Percentiles rank a stretch among this genome's conserved stretches.
phyloP scores from a whole-genome alignment of 2,113 vertebrate species.

The Podarcis cretensis region DNA sequence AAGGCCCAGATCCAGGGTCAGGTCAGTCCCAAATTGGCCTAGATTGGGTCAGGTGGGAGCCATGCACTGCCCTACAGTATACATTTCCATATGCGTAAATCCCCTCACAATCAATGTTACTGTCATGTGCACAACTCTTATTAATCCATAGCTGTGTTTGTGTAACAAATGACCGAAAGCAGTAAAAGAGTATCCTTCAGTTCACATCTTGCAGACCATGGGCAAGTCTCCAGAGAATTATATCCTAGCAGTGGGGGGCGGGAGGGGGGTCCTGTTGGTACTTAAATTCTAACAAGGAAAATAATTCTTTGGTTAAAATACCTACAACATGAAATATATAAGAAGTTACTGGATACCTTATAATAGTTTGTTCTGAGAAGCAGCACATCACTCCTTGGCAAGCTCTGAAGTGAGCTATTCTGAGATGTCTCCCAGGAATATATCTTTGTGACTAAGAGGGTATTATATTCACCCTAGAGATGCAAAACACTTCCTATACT shows the following conservation, averaged over 20 bases:
- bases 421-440: constrained; percentile 5
- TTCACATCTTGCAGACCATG: neutral
- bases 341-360: neutral
- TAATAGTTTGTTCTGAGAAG: neutral
- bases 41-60: too few relatives aligned
- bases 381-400: neutral
- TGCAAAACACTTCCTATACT: neutral
- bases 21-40: too few relatives aligned
- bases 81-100: too few relatives aligned
- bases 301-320: neutral
- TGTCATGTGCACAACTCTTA: neutral
- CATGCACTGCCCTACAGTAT: too few relatives aligned
- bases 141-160: neutral
- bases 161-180: neutral
- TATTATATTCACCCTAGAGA: constrained; percentile 3
- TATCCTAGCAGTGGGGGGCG: too few relatives aligned
- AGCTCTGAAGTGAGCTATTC: constrained; percentile 28
- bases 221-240: neutral
- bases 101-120: neutral
- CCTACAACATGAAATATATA: constrained; percentile 1
- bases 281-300: neutral
- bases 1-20: too few relatives aligned
- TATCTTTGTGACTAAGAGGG: neutral
- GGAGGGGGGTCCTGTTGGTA: neutral
- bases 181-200: neutral